Evolutionary conservation across 92 coral and sea anemone genomes (phyloP).

Genomic region (Plumapathes pennacea): DNA sequence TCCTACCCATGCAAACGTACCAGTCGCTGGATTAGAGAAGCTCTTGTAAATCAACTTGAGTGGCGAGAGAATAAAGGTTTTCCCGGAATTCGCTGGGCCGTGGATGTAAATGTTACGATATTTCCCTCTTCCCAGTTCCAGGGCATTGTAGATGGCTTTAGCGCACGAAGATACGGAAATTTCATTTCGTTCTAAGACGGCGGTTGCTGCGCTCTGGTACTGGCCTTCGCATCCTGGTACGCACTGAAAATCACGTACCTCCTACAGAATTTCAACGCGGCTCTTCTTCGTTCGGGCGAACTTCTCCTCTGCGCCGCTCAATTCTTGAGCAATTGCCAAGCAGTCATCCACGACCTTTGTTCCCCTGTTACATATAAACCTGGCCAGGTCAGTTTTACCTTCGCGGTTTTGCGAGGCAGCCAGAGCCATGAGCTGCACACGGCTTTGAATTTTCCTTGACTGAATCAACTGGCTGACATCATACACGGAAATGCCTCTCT

Average conservation of each 20-base stretch:
- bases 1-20: constrained; percentile 49
- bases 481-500: constrained; percentile 6
- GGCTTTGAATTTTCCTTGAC: background rate
- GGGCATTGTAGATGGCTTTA: constrained; percentile 15
- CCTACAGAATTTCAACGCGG: background rate
- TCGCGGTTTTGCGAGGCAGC: constrained; percentile 9
- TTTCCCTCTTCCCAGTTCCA: constrained; percentile 41
- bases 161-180: background rate
- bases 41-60: constrained; percentile 28
- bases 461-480: constrained; percentile 9
- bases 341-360: constrained; percentile 5
- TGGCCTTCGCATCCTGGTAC: background rate
- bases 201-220: constrained; percentile 8
- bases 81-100: constrained; percentile 36
- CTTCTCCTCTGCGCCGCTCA: constrained; percentile 1
- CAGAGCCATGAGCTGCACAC: constrained; percentile 12
- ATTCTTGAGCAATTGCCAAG: constrained; percentile 2
- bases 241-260: background rate
- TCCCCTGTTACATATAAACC: constrained; percentile 5
- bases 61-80: constrained; percentile 24
- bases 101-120: constrained; percentile 28
- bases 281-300: constrained; percentile 2
- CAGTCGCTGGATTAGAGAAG: constrained; percentile 37
- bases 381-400: constrained; percentile 39
- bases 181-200: constrained; percentile 6